A percentile compares a stretch with the other conserved stretches of the same genome.
These are phyloP conservation scores for Charadrius vociferus DNA, from an alignment of 2,113 vertebrate genomes.

Conservation along the genomic window DNA sequence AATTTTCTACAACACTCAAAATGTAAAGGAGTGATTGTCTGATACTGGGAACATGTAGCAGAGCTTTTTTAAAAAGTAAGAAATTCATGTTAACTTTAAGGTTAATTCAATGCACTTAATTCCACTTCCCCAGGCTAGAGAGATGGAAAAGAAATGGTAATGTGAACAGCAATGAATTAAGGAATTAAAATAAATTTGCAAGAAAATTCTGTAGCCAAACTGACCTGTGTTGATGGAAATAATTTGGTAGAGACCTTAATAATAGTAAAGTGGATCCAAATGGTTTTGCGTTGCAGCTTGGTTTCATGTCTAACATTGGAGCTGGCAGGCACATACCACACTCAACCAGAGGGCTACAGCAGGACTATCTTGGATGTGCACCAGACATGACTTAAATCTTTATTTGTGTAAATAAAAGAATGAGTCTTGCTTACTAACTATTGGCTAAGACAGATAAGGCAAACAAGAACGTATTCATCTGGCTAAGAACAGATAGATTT, in stretches of 20 bases:
- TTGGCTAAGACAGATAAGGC: neutral
- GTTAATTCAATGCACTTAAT: neutral
- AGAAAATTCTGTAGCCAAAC: neutral
- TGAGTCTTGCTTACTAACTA: neutral
- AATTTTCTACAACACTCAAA: neutral
- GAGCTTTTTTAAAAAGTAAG: neutral
- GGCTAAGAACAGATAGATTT: neutral
- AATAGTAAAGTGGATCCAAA: neutral
- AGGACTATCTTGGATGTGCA: neutral
- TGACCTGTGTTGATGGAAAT: neutral
- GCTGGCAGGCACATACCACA: accelerated
- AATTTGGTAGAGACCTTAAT: neutral
- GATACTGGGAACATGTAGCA: neutral
- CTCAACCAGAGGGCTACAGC: neutral
- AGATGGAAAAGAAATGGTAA: neutral
- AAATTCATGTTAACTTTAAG: neutral
- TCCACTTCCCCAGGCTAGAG: neutral
- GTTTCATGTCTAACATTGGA: accelerated
- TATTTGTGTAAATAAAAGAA: neutral
- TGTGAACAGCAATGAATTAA: neutral
- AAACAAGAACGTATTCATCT: neutral
- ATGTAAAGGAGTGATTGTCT: neutral
- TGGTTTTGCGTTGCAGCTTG: neutral
- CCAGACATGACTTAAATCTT: neutral
- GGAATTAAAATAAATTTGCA: neutral